A percentile compares a stretch with the other conserved stretches of the same genome.
Conservation (phyloP, 1,140 invertebrate species). For the Lerema accius region DNA sequence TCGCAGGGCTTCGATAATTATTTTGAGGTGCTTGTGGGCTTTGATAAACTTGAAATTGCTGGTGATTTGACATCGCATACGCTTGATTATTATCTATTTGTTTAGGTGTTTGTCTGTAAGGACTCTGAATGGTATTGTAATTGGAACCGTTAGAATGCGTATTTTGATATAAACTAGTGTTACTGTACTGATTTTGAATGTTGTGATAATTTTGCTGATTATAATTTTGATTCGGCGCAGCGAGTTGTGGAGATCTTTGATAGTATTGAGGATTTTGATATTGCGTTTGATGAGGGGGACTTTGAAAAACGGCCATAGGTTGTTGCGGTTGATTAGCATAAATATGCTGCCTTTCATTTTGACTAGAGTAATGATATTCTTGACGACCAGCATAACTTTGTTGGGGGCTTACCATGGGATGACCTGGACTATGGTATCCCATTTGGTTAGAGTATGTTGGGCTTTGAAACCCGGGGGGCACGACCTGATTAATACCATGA, state of each 20-base stretch:
- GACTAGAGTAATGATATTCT: slow-evolving; percentile 66
- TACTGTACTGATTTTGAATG: slow-evolving; percentile 64
- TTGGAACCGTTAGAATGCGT: slow-evolving; percentile 51
- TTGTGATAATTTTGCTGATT: slow-evolving; percentile 56
- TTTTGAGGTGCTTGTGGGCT: slow-evolving; percentile 64
- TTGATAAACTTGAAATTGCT: slow-evolving; percentile 71
- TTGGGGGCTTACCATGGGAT: slow-evolving; percentile 74
- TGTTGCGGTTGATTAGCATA: slow-evolving; percentile 76
- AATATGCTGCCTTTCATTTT: slow-evolving; percentile 62
- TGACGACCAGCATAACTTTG: slow-evolving; percentile 55
- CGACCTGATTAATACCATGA: slow-evolving; percentile 59
- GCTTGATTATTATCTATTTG: slow-evolving; percentile 49
- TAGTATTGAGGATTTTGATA: slow-evolving; percentile 70
- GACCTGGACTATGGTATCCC: slow-evolving; percentile 69
- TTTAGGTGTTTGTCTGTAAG: slow-evolving; percentile 65
- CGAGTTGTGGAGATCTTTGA: slow-evolving; percentile 59
- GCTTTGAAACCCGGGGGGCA: slow-evolving; percentile 68
- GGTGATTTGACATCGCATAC: slow-evolving; percentile 58
- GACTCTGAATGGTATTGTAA: slow-evolving; percentile 62
- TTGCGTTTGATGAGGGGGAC: slow-evolving; percentile 70
- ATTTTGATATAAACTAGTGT: slow-evolving; percentile 61
- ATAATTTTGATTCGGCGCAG: slow-evolving; percentile 48
- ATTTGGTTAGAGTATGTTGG: slow-evolving; percentile 71
- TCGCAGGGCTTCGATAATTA: slow-evolving; percentile 50
- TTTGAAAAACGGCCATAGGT: slow-evolving; percentile 62